A percentile compares a stretch with the other conserved stretches of the same genome.
Evolutionary conservation across 2,888 invertebrate species (phyloP).

Genomic region (Acleris emargana): DNA sequence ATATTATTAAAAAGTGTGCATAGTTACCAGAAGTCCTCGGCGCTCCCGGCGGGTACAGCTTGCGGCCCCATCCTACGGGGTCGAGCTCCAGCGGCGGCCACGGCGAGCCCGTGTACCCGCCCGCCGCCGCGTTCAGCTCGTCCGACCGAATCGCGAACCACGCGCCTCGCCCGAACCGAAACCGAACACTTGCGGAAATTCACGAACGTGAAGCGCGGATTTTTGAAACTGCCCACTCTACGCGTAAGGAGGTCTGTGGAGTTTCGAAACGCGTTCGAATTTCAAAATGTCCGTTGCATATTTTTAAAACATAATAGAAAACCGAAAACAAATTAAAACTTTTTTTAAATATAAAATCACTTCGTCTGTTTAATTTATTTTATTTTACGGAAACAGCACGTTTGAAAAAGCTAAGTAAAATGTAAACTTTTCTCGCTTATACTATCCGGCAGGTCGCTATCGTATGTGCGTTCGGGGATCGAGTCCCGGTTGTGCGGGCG

Average conservation of each 20-base stretch:
- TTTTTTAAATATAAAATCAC: constrained; percentile 12
- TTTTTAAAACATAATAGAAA: constrained; percentile 5
- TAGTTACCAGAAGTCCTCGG: constrained; percentile 84
- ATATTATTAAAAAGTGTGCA: neutral
- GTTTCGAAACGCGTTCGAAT: neutral
- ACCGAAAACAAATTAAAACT: neutral
- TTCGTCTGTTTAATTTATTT: neutral
- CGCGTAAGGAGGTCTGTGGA: neutral
- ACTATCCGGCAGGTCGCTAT: constrained; percentile 73
- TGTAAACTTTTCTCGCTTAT: constrained; percentile 42
- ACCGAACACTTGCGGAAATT: constrained; percentile 62
- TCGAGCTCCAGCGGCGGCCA: constrained; percentile 91
- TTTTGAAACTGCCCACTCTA: constrained; percentile 17
- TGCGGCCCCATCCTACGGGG: constrained; percentile 91
- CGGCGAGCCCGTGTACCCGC: constrained; percentile 91
- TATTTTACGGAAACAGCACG: constrained; percentile 12
- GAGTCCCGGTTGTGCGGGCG: constrained; percentile 81
- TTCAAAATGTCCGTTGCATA: constrained; percentile 30
- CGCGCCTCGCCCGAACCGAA: constrained; percentile 66
- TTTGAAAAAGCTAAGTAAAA: constrained; percentile 2
- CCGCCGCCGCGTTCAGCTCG: constrained; percentile 88
- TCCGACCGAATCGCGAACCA: constrained; percentile 88
- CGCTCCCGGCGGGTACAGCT: constrained; percentile 89
- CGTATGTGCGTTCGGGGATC: constrained; percentile 79
- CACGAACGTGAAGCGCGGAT: constrained; percentile 50